Base-by-base conservation (phyloP, 2,113 vertebrate species). In the Scartelaos histophorus region DNA sequence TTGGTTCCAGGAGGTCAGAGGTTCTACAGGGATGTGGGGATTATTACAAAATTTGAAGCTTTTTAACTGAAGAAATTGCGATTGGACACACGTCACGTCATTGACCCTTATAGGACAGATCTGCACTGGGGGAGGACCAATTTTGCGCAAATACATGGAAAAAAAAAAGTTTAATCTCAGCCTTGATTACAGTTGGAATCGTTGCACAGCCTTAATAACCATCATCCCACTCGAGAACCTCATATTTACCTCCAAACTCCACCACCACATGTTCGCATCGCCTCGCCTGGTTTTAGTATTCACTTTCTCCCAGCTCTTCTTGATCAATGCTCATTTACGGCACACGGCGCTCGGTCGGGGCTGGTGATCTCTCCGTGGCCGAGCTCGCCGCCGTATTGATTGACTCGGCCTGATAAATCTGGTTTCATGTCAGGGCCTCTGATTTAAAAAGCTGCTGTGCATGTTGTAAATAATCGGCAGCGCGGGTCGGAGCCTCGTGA, bases 401-500 rank as follows among this genome's bases (percentile, higher is more conserved):
- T 67, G 45, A 67, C 66, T 29, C 11, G 45, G 45, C 45, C 22
- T 53, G 66, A 67, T 51, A 51, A 66, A 66, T 66, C 65, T 66
- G 21, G 47, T 66, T 66, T 46, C 65, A 66, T 66, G 65, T 66
- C 65, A 66, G 45, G 11, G 21, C 13, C n/a, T 66, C 65, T 66
- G 65, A 46, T 66, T 66, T 66, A 66, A 66, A 66, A 66, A 66
- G 38, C 65, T 47, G 65, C 65, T 66, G 65, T 66, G 65, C 65
- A 47, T 66, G 65, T 66, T 66, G 45, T 66, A 66, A 66, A 66
- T 66, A 66, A 66, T 66, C 38, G 19, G 19, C 19, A 13, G 10
- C 10, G 24, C 38, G 17, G 24, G 25, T 45, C 38, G 47, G 47
- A 47, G 38, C 38, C 38, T 66, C 12, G 43, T 47, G 65, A 66